Evolutionary conservation across 2,113 vertebrate species (phyloP).

Genomic region (Saiga tatarica): DNA sequence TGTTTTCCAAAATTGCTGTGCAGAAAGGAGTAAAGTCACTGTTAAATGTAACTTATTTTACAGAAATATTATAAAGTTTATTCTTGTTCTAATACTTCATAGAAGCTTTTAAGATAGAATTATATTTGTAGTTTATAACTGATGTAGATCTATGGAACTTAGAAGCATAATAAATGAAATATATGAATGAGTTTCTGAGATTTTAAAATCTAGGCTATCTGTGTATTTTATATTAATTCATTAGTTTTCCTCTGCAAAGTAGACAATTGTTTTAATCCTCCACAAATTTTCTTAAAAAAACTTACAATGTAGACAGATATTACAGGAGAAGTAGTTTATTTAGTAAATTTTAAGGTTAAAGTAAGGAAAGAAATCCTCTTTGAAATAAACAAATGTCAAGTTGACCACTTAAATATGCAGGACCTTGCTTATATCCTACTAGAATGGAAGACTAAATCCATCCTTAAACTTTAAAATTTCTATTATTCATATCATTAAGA

Average conservation of each 20-base stretch:
- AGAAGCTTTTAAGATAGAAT: constrained; percentile 35
- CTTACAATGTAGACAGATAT: neutral
- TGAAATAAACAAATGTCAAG: constrained; percentile 27
- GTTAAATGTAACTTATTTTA: constrained; percentile 5
- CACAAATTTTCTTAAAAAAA: constrained; percentile 18
- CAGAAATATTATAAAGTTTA: neutral
- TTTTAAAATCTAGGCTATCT: neutral
- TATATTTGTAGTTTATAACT: neutral
- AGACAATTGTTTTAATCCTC: neutral
- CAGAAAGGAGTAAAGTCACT: neutral
- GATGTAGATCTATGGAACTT: neutral
- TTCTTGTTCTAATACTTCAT: constrained; percentile 28
- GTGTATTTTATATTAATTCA: constrained; percentile 7
- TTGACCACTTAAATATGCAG: constrained; percentile 27
- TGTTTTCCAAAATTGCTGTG: constrained; percentile 45
- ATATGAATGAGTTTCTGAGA: constrained; percentile 32
- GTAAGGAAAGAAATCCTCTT: neutral
- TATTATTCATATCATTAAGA: constrained; percentile 8
- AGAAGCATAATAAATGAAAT: constrained; percentile 17
- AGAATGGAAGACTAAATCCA: neutral
- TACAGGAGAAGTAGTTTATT: constrained; percentile 5
- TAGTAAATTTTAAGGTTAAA: constrained; percentile 41
- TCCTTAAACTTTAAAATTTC: neutral
- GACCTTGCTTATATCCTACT: neutral
- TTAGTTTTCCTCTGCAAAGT: constrained; percentile 28